These are phyloP conservation scores for Harlomillsia oculata DNA, from an alignment of 1,140 invertebrate species.

Conservation along the genomic window DNA sequence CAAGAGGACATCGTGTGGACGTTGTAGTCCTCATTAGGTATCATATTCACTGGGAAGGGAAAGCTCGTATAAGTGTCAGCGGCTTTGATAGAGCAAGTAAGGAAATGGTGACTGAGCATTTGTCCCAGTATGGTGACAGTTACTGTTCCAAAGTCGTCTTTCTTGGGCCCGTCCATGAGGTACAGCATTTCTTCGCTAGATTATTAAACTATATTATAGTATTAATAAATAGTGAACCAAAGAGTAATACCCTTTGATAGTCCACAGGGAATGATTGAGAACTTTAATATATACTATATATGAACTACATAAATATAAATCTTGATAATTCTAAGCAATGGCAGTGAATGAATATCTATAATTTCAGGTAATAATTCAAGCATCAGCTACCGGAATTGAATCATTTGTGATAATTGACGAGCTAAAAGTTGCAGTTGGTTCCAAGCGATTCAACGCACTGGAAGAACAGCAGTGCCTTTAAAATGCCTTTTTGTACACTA, in stretches of 20 bases:
- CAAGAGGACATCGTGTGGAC: background rate
- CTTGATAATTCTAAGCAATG: too few species aligned
- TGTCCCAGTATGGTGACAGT: conserved; percentile 4
- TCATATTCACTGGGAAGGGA: conserved; percentile 8
- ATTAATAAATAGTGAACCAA: too few species aligned
- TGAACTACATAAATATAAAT: background rate
- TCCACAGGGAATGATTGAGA: background rate
- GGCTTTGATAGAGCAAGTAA: conserved; percentile 3
- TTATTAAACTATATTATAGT: too few species aligned
- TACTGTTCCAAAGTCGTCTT: conserved; percentile 7
- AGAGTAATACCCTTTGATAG: background rate
- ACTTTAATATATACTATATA: background rate
- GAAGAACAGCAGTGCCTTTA: conserved; percentile 5
- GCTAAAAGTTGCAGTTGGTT: conserved; percentile 5
- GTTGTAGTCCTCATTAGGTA: conserved; percentile 9
- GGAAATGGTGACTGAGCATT: conserved; percentile 4
- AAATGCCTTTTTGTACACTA: too few species aligned
- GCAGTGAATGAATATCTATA: too few species aligned
- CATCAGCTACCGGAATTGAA: background rate
- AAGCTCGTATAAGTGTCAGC: background rate
- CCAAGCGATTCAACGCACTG: background rate
- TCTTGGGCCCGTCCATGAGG: conserved; percentile 6
- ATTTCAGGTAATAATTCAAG: background rate
- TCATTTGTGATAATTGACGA: conserved; percentile 12
- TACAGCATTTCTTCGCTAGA: too few species aligned